Base-by-base conservation (phyloP, 1,140 invertebrate species). In the Caenorhabditis brenneri region DNA sequence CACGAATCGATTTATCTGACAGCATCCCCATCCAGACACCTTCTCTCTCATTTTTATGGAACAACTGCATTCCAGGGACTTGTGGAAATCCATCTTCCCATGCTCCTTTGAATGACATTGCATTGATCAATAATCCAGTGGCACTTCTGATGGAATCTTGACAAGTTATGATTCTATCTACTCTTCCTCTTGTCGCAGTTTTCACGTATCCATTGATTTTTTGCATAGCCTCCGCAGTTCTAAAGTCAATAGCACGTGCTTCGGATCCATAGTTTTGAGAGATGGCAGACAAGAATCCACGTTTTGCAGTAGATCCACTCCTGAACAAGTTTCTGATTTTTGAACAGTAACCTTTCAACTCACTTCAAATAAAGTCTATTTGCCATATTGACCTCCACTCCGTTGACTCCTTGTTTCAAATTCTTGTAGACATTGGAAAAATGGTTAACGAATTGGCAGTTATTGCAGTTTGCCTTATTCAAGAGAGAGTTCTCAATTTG, bases 51-150 rank as follows among this genome's bases (percentile, higher is more conserved):
- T 55, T 55, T 27, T 55, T 55, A 55, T 55, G 31, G 51, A 81
- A 81, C 6, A 53, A 10, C 29, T 55, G 33, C 27, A 15, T 58
- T 36, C 48, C 51, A 12, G 48, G 42, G n/a, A 24, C 0, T 16
- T 53, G 29, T n/a, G 31, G 51, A 27, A 81, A 81, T 33, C 51
- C 31, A n/a, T 36, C 27, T 29, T 81, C 48, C 79, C 79, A 81
- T 55, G 29, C 79, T 16, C 48, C 79, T 81, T 81, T 53, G 19
- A 55, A 55, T n/a, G 49, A 81, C 27, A 81, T 36, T 3, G 79
- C 79, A 31, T 81, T 81, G 19, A 81, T 55, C 1, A 81, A n/a
- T 0, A 81, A 33, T 7, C 29, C 79, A 27, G 19, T 51, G 39
- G 79, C 42, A 55, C 51, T 55, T 55, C 53, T 24, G 24, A 55